A percentile compares a stretch with the other conserved stretches of the same genome.
Conservation (phyloP, 1,140 invertebrate genomes). For the Pachypsylla venusta region DNA sequence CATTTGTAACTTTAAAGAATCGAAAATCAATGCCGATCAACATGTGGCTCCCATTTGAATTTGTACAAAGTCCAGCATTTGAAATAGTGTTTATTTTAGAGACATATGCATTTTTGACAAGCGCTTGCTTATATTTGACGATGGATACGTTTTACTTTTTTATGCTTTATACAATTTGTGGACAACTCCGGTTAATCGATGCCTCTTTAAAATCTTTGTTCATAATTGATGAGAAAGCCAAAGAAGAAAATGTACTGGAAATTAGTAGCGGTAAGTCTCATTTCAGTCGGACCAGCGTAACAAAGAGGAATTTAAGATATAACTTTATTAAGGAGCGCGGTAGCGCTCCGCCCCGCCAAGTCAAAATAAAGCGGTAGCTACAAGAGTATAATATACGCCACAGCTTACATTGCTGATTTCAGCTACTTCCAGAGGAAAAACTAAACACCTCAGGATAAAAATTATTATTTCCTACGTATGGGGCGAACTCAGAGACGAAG, state of each 20-base stretch:
- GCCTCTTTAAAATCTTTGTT: background rate
- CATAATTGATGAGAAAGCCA: background rate
- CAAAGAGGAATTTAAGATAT: too few relatives aligned
- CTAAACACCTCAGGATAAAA: too few relatives aligned
- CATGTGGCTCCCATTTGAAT: background rate
- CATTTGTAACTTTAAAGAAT: background rate
- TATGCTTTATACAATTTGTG: conserved; percentile 8
- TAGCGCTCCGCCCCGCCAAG: too few relatives aligned
- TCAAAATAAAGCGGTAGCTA: too few relatives aligned
- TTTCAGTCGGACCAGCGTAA: too few relatives aligned
- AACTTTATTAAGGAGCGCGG: too few relatives aligned
- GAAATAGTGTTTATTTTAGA: conserved; percentile 8
- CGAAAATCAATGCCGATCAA: background rate
- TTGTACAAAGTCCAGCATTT: background rate
- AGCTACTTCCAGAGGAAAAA: too few relatives aligned
- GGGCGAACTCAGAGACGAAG: too few relatives aligned
- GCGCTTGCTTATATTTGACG: conserved; percentile 6
- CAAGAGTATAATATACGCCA: too few relatives aligned
- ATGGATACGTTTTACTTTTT: conserved; percentile 10
- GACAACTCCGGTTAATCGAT: conserved; percentile 4
- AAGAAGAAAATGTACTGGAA: background rate
- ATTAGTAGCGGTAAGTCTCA: too few relatives aligned
- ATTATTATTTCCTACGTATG: too few relatives aligned
- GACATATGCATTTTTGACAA: background rate
- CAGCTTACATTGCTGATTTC: too few relatives aligned